Evolutionary conservation across 2,888 invertebrate genomes (phyloP).

Genomic region (Trilocha varians): DNA sequence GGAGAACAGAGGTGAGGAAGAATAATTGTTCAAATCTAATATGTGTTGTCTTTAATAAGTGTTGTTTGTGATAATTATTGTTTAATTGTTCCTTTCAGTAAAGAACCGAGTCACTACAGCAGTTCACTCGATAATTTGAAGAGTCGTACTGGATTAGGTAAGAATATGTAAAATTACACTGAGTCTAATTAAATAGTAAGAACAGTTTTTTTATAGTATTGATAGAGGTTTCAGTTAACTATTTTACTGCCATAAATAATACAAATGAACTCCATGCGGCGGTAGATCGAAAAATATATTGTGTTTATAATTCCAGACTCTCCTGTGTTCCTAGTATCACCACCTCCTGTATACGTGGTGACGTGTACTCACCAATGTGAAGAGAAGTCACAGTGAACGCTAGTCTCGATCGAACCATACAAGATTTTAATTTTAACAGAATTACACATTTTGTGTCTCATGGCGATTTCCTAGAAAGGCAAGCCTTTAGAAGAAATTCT

Average conservation of each 20-base stretch:
- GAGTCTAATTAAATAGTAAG: conserved; percentile 10
- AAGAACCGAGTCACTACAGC: conserved; percentile 27
- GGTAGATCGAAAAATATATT: no score
- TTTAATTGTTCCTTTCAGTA: conserved; percentile 26
- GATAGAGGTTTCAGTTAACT: not conserved
- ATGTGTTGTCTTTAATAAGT: not conserved
- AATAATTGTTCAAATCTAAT: conserved; percentile 8
- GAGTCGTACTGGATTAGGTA: conserved; percentile 16
- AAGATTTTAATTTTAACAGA: no score
- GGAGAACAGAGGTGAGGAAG: conserved; percentile 28
- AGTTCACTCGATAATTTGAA: conserved; percentile 50
- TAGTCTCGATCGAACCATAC: no score
- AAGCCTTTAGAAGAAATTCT: no score
- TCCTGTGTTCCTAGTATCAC: conserved; percentile 39
- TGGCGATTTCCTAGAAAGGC: no score
- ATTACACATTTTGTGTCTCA: no score
- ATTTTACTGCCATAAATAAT: no score
- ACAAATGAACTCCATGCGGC: no score
- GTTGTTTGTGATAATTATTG: not conserved
- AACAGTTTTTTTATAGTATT: conserved; percentile 7
- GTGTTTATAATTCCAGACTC: conserved; percentile 38
- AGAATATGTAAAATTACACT: not conserved
- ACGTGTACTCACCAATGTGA: conserved; percentile 39
- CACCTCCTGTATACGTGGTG: conserved; percentile 50
- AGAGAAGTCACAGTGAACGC: no score